Evolutionary conservation across 2,113 vertebrate species (phyloP), one percentile per base, ranked within the genome.

Genomic region (Elachura formosa): DNA sequence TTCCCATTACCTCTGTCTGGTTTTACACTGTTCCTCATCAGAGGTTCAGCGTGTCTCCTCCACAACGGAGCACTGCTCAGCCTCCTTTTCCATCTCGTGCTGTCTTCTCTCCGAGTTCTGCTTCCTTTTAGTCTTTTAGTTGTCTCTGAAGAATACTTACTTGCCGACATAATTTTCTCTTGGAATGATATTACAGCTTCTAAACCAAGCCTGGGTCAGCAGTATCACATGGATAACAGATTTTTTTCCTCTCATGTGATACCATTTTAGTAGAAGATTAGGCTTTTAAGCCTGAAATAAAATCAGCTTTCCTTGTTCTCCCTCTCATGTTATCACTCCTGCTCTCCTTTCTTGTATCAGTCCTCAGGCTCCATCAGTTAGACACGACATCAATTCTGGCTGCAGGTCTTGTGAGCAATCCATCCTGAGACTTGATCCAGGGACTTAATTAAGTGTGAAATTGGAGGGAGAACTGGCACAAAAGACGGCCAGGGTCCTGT

Each of bases 371-470:
- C 54, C 28, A 48, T 89, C 85, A 94, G 67, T 93, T 74, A 87
- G 92, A 90, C 94, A 78, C 5, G 11, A 63, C 92, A 94, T 93
- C 56, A 61, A 29, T 90, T 96, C 91, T 84, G 88, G 77, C 89
- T 95, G 81, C 93, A 96, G 87, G 28, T 80, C 74, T 87, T 49
- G 78, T 83, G 90, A 96, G 45, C 95, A 94, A 94, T 95, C 87
- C 63, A 93, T 78, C 89, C 91, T 91, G 73, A 86, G 66, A 52
- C 93, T 89, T 94, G 92, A 91, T 92, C 81, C 4, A 1, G 86
- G 72, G 68, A 73, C 59, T 94, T 94, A 96, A 87, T 95, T 93
- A 95, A 88, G 73, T 82, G 86, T 94, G 87, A 94, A 95, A 96
- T 93, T 91, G 73, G 83, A 96, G 84, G 75, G 59, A 79, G 63